Percentiles rank a stretch among this genome's conserved stretches.
phyloP scores from a whole-genome alignment of 2,113 vertebrate genomes.

The Bufo gargarizans region DNA sequence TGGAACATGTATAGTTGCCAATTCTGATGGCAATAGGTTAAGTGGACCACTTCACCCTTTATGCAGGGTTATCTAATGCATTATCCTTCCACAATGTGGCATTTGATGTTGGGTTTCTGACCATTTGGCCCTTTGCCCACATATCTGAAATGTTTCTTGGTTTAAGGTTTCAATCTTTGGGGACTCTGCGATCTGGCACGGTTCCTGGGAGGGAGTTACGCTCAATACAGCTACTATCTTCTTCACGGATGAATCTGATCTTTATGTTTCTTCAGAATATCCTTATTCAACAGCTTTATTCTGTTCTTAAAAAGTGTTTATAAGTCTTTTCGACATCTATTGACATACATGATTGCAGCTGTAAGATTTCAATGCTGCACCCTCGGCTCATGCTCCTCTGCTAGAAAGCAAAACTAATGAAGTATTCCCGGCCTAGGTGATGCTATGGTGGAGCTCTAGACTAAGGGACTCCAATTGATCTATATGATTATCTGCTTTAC shows the following conservation, averaged over 20 bases:
- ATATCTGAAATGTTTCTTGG: slow-evolving; percentile 45
- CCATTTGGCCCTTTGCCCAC: slow-evolving; percentile 45
- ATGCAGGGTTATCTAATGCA: slow-evolving; percentile 27
- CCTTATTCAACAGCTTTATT: slow-evolving; percentile 39
- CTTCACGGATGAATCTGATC: neutral
- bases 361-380: slow-evolving; percentile 7
- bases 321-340: neutral
- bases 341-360: slow-evolving; percentile 21
- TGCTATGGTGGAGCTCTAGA: neutral
- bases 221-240: slow-evolving; percentile 34
- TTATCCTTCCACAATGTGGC: slow-evolving; percentile 11
- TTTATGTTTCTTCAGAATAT: slow-evolving; percentile 33
- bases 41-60: slow-evolving; percentile 33
- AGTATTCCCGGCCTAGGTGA: neutral
- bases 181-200: slow-evolving; percentile 24
- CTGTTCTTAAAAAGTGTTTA: slow-evolving; percentile 22
- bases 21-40: slow-evolving; percentile 37
- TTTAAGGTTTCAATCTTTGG: slow-evolving; percentile 48
- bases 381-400: neutral
- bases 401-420: neutral
- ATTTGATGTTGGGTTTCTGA: slow-evolving; percentile 49
- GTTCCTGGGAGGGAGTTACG: slow-evolving; percentile 25
- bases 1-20: neutral
- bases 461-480: neutral
- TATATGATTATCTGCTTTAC: neutral